These are phyloP conservation scores for Ictidomys tridecemlineatus DNA, from an alignment of 2,113 vertebrate species.

Conservation along the genomic window DNA sequence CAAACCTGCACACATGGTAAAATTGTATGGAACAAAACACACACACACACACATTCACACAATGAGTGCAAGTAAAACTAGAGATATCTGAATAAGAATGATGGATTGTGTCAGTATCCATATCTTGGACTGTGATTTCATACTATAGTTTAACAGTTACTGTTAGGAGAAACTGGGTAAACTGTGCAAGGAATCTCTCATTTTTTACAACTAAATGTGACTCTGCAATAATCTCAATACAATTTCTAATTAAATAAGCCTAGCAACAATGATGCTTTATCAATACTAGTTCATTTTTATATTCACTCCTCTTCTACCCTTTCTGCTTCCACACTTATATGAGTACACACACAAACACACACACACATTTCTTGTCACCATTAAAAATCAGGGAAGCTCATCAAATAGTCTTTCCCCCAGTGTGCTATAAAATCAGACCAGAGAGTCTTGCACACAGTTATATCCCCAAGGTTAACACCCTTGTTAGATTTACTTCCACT, in stretches of 20 bases:
- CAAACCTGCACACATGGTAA: background rate
- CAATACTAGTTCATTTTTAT: background rate
- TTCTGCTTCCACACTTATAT: background rate
- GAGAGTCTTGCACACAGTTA: background rate
- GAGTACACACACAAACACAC: background rate
- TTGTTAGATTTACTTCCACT: background rate
- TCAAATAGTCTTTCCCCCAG: background rate
- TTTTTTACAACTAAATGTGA: background rate
- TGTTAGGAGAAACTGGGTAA: background rate
- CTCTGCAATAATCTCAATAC: background rate
- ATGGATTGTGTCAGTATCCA: background rate
- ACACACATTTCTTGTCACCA: background rate
- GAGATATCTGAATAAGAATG: background rate
- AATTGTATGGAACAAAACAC: background rate
- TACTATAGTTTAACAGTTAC: background rate
- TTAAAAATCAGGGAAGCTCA: constrained; percentile 1
- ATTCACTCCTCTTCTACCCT: background rate
- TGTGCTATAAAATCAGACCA: background rate
- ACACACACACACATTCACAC: background rate
- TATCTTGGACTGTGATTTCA: background rate
- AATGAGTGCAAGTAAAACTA: background rate
- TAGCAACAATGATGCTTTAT: background rate
- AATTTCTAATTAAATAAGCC: background rate
- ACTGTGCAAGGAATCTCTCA: background rate
- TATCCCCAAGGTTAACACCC: background rate